Base-by-base conservation (phyloP, 92 coral and sea anemone genomes). In the Phenganax marumi region DNA sequence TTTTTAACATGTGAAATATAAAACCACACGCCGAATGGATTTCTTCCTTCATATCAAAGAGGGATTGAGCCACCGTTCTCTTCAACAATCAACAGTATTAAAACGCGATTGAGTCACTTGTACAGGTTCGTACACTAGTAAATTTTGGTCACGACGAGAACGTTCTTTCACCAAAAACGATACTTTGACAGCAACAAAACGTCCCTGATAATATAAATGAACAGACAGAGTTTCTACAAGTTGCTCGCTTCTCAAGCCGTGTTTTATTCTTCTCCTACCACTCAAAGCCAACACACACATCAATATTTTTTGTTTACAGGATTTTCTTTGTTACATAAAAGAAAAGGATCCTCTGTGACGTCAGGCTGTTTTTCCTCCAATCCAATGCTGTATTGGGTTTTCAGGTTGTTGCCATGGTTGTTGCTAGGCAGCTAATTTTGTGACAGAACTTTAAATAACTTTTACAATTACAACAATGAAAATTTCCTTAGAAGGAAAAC, bases 1-100 rank as follows among this genome's bases (percentile, higher is more conserved):
- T 77, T 86, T 90, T 86, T 58, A 96, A 57, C 74, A 92, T 89
- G 46, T 87, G 84, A 14, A 86, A 84, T 52, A 96, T 91, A 79
- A 96, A 96, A 70, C 91, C 90, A 88, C 99, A 96, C 7, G 99
- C 99, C 54, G 91, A 90, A 47, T 87, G 88, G 68, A 96, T 92
- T 86, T 96, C 99, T 52, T 87, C 88, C 71, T 90, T 90, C 99
- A 96, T 96, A 65, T 52, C 80, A 62, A 18, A 79, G 83, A 25
- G 46, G 22, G 58, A 18, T 25, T 9, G 13, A 49, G 68, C 68
- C 73, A 60, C 80, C 73, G 24, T 85, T 70, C 73, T 73, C 63
- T 66, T 62, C 79, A 61, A 56, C 55, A 50, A 48, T 84, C 77
- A 74, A 70, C 57, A 24, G 75, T 60, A n/a, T n/a, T n/a, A n/a